Conservation (phyloP, 2,888 invertebrate species). For the Dysmachus trigonus region DNA sequence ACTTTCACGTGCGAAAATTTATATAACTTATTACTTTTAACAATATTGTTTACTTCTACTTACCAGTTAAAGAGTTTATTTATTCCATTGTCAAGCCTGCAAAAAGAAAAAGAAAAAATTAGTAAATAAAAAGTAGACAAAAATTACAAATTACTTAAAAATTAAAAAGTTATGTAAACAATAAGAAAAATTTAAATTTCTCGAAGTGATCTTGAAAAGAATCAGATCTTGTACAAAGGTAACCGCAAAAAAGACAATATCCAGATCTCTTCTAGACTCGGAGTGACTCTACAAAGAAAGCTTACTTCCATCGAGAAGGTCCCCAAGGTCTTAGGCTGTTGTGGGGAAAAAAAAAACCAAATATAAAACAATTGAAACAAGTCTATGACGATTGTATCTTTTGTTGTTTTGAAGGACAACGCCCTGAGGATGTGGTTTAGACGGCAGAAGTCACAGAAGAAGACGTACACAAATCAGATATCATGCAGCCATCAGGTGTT, state of each 20-base stretch:
- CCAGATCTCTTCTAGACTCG: not conserved
- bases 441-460: not conserved
- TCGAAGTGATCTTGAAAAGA: not conserved
- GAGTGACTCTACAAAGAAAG: not conserved
- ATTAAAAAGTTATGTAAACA: not conserved
- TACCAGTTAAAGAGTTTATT: not conserved
- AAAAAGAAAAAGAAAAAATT: not conserved
- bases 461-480: not conserved
- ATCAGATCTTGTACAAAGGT: not conserved
- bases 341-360: not conserved
- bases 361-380: not conserved
- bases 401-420: conserved; percentile 18
- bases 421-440: conserved; percentile 32
- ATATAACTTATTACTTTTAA: not conserved
- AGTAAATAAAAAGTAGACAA: not conserved
- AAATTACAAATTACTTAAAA: not conserved
- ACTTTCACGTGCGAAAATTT: not conserved
- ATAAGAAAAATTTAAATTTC: not conserved
- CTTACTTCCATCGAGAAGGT: not conserved
- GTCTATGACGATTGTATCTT: not conserved
- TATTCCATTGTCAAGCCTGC: not conserved
- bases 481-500: not conserved
- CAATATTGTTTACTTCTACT: not conserved
- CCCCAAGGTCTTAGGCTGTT: not conserved
- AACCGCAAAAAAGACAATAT: not conserved